Base-by-base conservation (phyloP, 2,113 vertebrate species). In the Brachypteracias leptosomus region DNA sequence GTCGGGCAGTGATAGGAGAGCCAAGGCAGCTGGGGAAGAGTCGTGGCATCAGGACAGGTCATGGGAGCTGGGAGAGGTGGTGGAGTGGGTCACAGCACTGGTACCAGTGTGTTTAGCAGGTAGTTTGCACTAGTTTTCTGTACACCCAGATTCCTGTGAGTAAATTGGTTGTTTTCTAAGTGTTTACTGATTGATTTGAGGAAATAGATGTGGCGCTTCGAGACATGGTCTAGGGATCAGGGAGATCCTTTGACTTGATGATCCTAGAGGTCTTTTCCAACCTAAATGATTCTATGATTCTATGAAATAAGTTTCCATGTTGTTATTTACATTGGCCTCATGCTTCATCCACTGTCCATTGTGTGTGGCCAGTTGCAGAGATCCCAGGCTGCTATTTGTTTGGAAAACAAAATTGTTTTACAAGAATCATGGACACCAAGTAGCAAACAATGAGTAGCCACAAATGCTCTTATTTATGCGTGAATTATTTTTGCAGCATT, bases 11-110 rank as follows among this genome's bases (percentile, higher is more conserved):
- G 29, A 68, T 74, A 42, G 63, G 36, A 90, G 86, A 88, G 51
- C 67, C 74, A 79, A 47, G 61, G 80, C 94, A 95, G 76, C 93
- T 93, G 83, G 49, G 38, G 72, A 44, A 74, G 82, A 88, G 40
- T 46, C 8, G 25, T 75, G 36, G 87, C 2, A 11, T 44, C 49
- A 90, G 75, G 24, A 38, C 19, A 13, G 62, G 36, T 36, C 51
- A 67, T 62, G 59, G 19, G 36, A 57, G 16, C 0, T 2, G 47
- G 55, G 44, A 68, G 79, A 85, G 58, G 58, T 75, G 66, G 57
- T 54, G 17, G 31, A 55, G 54, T 7, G 1, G 19, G 15, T 26
- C 2, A 25, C 67, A 87, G 68, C 77, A 36, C n/a, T 44, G 40
- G 16, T 49, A 19, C 44, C 5, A 42, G 20, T 15, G 9, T 33